These are phyloP conservation scores for Adelosebastes latens DNA, from an alignment of 2,797 vertebrate genomes.

Conservation along the genomic window DNA sequence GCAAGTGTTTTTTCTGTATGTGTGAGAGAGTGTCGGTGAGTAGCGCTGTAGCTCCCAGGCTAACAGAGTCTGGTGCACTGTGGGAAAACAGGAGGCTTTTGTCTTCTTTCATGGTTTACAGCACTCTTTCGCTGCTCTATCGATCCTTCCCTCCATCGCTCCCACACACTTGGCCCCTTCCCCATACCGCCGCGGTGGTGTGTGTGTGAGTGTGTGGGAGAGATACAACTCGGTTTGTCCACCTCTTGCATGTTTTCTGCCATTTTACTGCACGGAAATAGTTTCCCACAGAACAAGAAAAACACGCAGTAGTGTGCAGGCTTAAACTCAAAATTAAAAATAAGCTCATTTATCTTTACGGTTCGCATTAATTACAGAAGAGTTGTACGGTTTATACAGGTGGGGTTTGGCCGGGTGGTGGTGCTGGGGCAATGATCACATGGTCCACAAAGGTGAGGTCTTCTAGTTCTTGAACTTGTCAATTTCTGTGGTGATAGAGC, in stretches of 20 bases:
- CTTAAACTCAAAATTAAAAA: not conserved
- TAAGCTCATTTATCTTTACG: not conserved
- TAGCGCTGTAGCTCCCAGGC: slow-evolving; percentile 71
- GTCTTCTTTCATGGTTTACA: slow-evolving; percentile 83
- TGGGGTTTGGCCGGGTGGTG: not conserved
- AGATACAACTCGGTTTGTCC: slow-evolving; percentile 59
- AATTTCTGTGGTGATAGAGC: not conserved
- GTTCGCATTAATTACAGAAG: not conserved
- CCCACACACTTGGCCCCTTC: slow-evolving; percentile 78
- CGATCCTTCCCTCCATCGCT: slow-evolving; percentile 78
- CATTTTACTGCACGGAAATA: slow-evolving; percentile 56
- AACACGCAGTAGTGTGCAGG: not conserved
- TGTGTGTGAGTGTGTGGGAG: slow-evolving; percentile 70
- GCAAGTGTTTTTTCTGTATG: slow-evolving; percentile 37
- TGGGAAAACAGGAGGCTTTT: slow-evolving; percentile 82
- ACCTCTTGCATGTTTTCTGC: slow-evolving; percentile 54
- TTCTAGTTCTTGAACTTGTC: not conserved
- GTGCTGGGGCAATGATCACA: not conserved
- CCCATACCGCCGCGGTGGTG: slow-evolving; percentile 28
- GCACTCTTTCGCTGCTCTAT: slow-evolving; percentile 79
- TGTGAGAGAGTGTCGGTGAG: slow-evolving; percentile 54
- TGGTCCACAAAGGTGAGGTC: not conserved
- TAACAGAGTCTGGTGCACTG: slow-evolving; percentile 72
- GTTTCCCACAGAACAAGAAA: slow-evolving; percentile 45
- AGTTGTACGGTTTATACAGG: not conserved